These are phyloP conservation scores for Suillia variegata DNA, from an alignment of 2,888 invertebrate genomes.

Conservation along the genomic window DNA sequence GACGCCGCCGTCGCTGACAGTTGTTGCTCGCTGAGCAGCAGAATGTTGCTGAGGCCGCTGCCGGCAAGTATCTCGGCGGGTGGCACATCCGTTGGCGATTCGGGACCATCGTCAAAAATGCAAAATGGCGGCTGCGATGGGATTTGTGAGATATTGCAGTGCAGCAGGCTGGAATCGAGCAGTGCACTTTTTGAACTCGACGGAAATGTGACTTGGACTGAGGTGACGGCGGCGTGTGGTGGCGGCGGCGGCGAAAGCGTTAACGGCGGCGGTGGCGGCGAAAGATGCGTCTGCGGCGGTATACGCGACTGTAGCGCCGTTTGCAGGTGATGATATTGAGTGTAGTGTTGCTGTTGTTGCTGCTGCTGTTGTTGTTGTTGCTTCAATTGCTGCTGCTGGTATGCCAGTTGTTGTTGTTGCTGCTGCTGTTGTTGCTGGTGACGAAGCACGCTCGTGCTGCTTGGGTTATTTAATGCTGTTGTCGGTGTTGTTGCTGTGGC, in stretches of 20 bases:
- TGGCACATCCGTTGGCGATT: constrained; percentile 52
- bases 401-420: constrained; percentile 30
- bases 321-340: constrained; percentile 27
- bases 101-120: constrained; percentile 59
- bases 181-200: constrained; percentile 47
- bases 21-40: constrained; percentile 43
- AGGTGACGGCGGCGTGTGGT: constrained; percentile 22
- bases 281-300: not conserved
- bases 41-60: constrained; percentile 32
- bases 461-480: constrained; percentile 32
- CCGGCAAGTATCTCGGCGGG: constrained; percentile 32
- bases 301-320: not conserved
- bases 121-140: constrained; percentile 59
- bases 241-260: constrained; percentile 15
- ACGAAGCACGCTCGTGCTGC: constrained; percentile 38
- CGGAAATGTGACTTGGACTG: constrained; percentile 43
- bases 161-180: constrained; percentile 54
- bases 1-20: constrained; percentile 27
- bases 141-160: constrained; percentile 58
- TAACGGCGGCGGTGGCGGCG: not conserved
- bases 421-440: constrained; percentile 32
- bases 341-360: constrained; percentile 26
- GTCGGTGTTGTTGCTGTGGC: constrained; percentile 31
- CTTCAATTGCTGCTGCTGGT: constrained; percentile 29
- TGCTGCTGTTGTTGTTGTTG: constrained; percentile 34